Base-by-base conservation (phyloP, 2,888 invertebrate species). In the Camptogramma bilineatum region DNA sequence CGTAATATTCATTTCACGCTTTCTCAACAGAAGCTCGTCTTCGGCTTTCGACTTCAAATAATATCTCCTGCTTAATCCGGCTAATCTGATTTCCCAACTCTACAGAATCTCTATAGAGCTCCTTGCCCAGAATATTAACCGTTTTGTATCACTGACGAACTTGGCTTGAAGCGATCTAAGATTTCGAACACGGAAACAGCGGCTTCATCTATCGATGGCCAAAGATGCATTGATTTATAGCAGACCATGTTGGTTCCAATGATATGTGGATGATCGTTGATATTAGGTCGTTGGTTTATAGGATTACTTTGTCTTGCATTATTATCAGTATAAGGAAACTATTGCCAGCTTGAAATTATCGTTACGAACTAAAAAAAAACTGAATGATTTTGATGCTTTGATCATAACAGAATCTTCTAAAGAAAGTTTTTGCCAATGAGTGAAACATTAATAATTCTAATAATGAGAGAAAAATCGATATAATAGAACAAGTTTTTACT, bases 191-290 rank as follows among this genome's bases (percentile, higher is more conserved):
- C 56, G 51, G 63, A 57, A 55, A 63, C 24, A 18, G 47, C 63
- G 61, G 60, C 61, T 48, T 50, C 54, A 53, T 66, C 61, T 54
- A 60, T 51, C 56, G 60, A 56, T 59, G 21, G 28, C 67, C 62
- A 58, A 66, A 64, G 57, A 68, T 58, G 62, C 55, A 66, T 68
- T 68, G 71, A 69, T 71, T 68, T 71, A 69, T 68, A 63, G 46
- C 39, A 57, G 58, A 39, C 50, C 52, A 58, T 59, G 62, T 70
- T 47, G 16, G 61, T 55, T 13, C 17, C 9, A 31, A 17, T 62
- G 34, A 62, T 46, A 54, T 60, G 34, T 54, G 9, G 48, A 53
- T 48, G 9, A 39, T 53, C 24, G 28, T 8, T 53, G 31, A 50
- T 10, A 39, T 48, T 18, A 47, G 52, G 18, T 47, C 21, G 44